Base-by-base conservation (phyloP, 2,888 invertebrate genomes). In the Phasia obesa region DNA sequence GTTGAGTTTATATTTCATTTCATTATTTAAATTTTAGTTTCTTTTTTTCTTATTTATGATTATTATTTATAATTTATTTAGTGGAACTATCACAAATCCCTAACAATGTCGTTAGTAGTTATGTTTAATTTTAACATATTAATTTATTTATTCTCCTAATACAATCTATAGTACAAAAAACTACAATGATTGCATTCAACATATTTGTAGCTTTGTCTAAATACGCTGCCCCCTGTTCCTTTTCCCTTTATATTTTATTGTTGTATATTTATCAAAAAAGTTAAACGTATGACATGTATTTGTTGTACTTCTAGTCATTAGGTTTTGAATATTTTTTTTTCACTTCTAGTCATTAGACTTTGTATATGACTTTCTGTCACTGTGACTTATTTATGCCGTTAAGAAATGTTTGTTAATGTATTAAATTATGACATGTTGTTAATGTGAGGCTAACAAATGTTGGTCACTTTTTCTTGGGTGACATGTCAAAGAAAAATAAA, bases 41-140 rank as follows among this genome's bases (percentile, higher is more conserved):
- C 35, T 77, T n/a, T 77, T 13, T 53, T 47, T n/a, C 4, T 69
- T 69, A 31, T 73, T 35, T 25, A 38, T 21, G 47, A 19, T 70
- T 35, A 55, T 70, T 70, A 19, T 70, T 53, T 5, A 11, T 67
- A 60, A 81, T 81, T 77, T 81, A 84, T 84, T 84, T 84, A 70
- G 69, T 73, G 81, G 73, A 81, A 84, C 84, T 84, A 84, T 76
- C 76, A 49, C 11, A 59, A 35, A 53, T 70, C 19, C 70, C 60
- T 59, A 53, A 79, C 78, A 71, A 64, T 70, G 70, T 78, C 75
- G n/a, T 19, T 47, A 60, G 55, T 83, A 71, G 65, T 70, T 76
- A 71, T 67, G 60, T 79, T 76, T 78, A 79, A 79, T 71, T 83
- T 83, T 59, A 44, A 57, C 75, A 79, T 75, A 79, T 75, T 83